A percentile compares a stretch with the other conserved stretches of the same genome.
Conservation (phyloP, 2,888 invertebrate species). For the Morpho deidamia region DNA sequence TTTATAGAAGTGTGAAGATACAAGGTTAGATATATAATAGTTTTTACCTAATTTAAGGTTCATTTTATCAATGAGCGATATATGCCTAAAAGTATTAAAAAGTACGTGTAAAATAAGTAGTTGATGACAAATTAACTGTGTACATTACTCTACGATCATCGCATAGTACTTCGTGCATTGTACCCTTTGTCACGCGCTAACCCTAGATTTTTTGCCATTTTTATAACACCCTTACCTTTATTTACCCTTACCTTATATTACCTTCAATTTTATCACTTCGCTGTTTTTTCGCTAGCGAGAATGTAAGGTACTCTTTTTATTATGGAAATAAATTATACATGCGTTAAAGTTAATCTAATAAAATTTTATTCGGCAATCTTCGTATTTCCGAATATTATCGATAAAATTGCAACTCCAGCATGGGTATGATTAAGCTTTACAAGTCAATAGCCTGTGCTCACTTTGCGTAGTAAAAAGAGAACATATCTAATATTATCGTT, state of each 20-base stretch:
- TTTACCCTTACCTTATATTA: neutral
- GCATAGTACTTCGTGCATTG: constrained; percentile 74
- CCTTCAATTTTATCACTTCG: neutral
- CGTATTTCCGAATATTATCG: neutral
- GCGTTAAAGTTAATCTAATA: too few species aligned
- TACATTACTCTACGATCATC: constrained; percentile 71
- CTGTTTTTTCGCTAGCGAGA: too few species aligned
- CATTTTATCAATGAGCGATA: constrained; percentile 47
- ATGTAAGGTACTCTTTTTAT: too few species aligned
- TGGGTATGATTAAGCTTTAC: neutral
- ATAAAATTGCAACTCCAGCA: neutral
- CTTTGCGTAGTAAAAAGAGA: too few species aligned
- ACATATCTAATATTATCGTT: too few species aligned
- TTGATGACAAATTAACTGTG: constrained; percentile 60
- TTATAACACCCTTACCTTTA: neutral
- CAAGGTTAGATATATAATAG: constrained; percentile 27
- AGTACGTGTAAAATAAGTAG: constrained; percentile 65
- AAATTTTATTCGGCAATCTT: too few species aligned
- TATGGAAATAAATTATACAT: too few species aligned
- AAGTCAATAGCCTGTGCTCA: too few species aligned
- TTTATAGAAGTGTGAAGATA: constrained; percentile 4
- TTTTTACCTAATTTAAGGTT: constrained; percentile 59
- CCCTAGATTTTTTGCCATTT: constrained; percentile 20
- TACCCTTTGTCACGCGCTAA: constrained; percentile 54
- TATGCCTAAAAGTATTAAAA: constrained; percentile 75